Conservation (phyloP, 92 coral and sea anemone genomes). For the Siderastrea siderea region DNA sequence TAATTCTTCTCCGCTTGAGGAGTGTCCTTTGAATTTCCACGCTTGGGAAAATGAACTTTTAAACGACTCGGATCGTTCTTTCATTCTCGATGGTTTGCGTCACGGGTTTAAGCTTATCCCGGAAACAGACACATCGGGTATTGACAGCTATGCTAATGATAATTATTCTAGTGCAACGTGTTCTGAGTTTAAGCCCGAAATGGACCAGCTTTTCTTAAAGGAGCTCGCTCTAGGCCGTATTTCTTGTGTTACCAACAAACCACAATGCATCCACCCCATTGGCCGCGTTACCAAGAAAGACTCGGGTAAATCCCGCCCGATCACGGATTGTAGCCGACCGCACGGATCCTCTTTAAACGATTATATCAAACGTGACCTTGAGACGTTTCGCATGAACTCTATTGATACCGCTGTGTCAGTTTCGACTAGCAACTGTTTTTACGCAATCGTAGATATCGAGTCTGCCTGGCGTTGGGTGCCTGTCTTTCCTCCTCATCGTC, state of each 20-base stretch:
- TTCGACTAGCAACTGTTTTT: too few relatives aligned
- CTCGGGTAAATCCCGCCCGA: too few relatives aligned
- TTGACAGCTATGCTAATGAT: conserved; percentile 7
- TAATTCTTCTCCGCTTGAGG: background rate
- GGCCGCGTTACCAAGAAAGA: conserved; percentile 1
- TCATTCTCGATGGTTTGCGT: conserved; percentile 21
- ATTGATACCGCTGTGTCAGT: too few relatives aligned
- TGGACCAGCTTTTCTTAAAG: background rate
- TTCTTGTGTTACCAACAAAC: background rate
- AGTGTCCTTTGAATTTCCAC: conserved; percentile 9
- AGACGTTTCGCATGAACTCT: too few relatives aligned
- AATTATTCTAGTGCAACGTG: conserved; percentile 18
- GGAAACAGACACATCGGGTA: background rate
- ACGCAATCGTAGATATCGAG: too few relatives aligned
- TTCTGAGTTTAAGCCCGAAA: background rate
- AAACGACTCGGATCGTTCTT: background rate
- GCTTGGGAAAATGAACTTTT: conserved; percentile 27
- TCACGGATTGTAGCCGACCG: too few relatives aligned
- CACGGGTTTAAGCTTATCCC: conserved; percentile 2
- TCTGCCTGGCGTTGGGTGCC: too few relatives aligned
- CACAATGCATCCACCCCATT: conserved; percentile 9
- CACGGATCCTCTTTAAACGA: too few relatives aligned
- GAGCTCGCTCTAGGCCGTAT: conserved; percentile 2
- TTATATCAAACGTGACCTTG: too few relatives aligned
- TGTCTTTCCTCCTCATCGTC: too few relatives aligned